Percentiles rank a stretch among this genome's conserved stretches.
These are phyloP conservation scores for Bucorvus abyssinicus DNA, from an alignment of 2,797 vertebrate genomes.

Conservation along the genomic window DNA sequence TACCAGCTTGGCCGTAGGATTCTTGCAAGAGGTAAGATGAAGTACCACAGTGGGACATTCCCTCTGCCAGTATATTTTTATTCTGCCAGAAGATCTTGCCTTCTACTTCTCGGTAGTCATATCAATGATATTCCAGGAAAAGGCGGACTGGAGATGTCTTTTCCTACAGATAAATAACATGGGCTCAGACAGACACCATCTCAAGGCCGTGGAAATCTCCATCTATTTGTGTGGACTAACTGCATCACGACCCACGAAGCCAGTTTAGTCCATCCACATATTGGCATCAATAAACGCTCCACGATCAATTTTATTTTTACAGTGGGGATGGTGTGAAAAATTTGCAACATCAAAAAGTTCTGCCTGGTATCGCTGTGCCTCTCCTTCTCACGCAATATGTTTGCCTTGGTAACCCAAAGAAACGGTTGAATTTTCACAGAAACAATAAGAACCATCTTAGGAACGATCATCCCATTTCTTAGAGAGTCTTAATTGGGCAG, in stretches of 20 bases:
- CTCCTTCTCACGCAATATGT: rapidly evolving
- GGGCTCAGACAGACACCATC: neutral
- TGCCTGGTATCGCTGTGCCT: neutral
- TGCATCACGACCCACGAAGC: neutral
- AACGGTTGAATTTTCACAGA: neutral
- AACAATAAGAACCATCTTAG: neutral
- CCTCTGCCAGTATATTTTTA: neutral
- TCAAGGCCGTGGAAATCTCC: neutral
- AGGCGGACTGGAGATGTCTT: neutral
- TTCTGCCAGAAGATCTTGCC: neutral
- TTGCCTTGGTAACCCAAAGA: neutral
- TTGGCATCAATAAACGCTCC: neutral
- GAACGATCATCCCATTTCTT: rapidly evolving
- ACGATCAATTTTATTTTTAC: rapidly evolving
- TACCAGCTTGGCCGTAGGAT: neutral
- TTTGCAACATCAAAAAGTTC: rapidly evolving
- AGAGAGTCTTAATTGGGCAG: neutral
- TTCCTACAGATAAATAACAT: rapidly evolving
- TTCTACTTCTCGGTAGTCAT: neutral
- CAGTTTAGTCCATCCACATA: rapidly evolving
- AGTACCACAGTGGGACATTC: neutral
- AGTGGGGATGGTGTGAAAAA: neutral
- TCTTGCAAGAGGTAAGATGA: neutral
- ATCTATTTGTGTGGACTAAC: rapidly evolving
- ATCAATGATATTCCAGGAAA: neutral